phyloP scores from a whole-genome alignment of 2,113 vertebrate genomes.

The Cromileptes altivelis region DNA sequence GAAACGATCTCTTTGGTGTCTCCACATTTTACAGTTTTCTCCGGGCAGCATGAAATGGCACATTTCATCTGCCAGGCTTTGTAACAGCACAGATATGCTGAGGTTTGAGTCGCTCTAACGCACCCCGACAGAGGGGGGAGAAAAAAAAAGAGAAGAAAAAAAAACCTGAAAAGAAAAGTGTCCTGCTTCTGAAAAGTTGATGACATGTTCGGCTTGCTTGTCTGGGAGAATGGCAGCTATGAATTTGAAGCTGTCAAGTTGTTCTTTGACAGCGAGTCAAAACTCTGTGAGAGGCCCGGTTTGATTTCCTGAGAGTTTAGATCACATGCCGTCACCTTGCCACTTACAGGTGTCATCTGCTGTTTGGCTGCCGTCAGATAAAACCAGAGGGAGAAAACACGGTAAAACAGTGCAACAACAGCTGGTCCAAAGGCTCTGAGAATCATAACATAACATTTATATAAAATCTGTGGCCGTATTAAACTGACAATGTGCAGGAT shows the following conservation, averaged over 20 bases:
- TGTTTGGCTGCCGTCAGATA: constrained; percentile 35
- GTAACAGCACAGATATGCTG: constrained; percentile 56
- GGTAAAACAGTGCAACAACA: not conserved
- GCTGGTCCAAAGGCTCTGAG: not conserved
- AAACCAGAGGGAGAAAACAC: not conserved
- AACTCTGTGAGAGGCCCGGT: constrained; percentile 33
- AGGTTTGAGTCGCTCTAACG: constrained; percentile 45
- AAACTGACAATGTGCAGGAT: too few species aligned
- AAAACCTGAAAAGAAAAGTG: constrained; percentile 21
- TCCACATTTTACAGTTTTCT: constrained; percentile 36
- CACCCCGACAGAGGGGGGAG: not conserved
- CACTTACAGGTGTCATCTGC: constrained; percentile 48
- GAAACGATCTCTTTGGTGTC: constrained; percentile 32
- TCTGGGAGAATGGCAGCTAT: constrained; percentile 56
- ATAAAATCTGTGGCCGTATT: too few species aligned
- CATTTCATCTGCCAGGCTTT: constrained; percentile 62
- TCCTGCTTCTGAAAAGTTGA: constrained; percentile 53
- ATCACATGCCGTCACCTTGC: constrained; percentile 43
- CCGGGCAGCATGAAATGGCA: constrained; percentile 50
- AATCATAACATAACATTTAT: too few species aligned
- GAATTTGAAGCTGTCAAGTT: constrained; percentile 52
- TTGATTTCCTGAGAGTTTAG: constrained; percentile 65
- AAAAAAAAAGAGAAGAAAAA: not conserved
- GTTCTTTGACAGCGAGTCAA: constrained; percentile 47
- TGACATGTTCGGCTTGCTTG: constrained; percentile 49